Evolutionary conservation across 2,888 invertebrate species (phyloP).

Genomic region (Cylloceria caligata): DNA sequence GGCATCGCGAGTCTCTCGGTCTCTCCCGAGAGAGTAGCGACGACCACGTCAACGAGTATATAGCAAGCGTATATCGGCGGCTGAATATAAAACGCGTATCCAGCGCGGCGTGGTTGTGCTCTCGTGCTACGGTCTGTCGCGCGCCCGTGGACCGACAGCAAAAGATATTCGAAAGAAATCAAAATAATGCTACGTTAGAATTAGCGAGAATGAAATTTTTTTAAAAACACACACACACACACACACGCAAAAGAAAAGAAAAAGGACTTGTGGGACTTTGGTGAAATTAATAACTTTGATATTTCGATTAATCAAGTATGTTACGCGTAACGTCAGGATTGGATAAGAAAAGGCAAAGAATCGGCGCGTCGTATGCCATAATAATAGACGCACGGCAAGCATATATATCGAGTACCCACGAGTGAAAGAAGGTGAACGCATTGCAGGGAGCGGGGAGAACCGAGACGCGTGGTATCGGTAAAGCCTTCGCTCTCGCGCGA

Average conservation of each 20-base stretch:
- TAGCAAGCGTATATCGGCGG: constrained; percentile 26
- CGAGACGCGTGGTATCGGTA: constrained; percentile 65
- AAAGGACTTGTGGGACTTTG: neutral
- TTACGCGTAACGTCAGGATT: no score
- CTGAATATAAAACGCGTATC: constrained; percentile 68
- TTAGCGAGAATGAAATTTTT: no score
- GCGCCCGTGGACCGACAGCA: no score
- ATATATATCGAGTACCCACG: neutral
- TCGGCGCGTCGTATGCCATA: neutral
- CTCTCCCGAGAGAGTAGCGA: constrained; percentile 59
- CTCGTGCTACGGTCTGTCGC: constrained; percentile 44
- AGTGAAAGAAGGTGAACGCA: constrained; percentile 57
- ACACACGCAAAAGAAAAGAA: no score
- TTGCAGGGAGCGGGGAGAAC: constrained; percentile 55
- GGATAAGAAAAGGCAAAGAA: no score
- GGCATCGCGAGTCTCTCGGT: constrained; percentile 57
- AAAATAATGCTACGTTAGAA: neutral
- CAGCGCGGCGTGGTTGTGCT: constrained; percentile 58
- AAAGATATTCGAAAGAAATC: no score
- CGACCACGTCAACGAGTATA: constrained; percentile 35
- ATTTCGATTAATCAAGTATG: neutral
- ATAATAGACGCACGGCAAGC: neutral
- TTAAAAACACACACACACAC: no score
- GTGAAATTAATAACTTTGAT: no score
- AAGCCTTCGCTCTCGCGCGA: constrained; percentile 67